A percentile compares a stretch with the other conserved stretches of the same genome.
Evolutionary conservation across 1,140 invertebrate genomes (phyloP).

Genomic region (Solenopsis invicta): DNA sequence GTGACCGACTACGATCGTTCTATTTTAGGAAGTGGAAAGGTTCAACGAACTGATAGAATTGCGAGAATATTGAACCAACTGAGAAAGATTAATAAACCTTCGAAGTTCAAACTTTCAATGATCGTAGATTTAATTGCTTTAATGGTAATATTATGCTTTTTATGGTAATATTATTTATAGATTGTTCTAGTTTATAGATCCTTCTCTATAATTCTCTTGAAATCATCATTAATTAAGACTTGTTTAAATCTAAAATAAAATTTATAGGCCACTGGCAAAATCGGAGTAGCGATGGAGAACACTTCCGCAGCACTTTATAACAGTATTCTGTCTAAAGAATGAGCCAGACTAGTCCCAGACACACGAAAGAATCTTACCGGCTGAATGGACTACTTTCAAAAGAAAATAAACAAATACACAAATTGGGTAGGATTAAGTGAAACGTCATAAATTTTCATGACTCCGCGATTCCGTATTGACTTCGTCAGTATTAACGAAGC

Average conservation of each 20-base stretch:
- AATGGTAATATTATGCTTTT: no score
- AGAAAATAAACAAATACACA: constrained; percentile 90
- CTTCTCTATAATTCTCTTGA: background rate
- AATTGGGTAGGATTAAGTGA: constrained; percentile 89
- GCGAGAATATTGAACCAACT: constrained; percentile 90
- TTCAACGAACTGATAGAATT: constrained; percentile 94
- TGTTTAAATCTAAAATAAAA: background rate
- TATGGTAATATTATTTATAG: background rate
- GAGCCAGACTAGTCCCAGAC: constrained; percentile 93
- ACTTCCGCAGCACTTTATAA: constrained; percentile 94
- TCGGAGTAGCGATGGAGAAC: constrained; percentile 93
- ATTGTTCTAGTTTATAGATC: background rate
- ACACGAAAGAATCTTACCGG: constrained; percentile 94
- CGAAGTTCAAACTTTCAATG: background rate
- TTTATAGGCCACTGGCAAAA: constrained; percentile 93
- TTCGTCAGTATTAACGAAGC: background rate
- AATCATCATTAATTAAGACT: background rate
- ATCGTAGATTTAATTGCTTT: background rate
- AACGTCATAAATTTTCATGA: background rate
- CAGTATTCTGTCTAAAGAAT: constrained; percentile 93
- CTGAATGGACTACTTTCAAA: constrained; percentile 96
- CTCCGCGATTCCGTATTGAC: no score
- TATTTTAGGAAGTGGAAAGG: constrained; percentile 95
- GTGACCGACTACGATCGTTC: constrained; percentile 94
- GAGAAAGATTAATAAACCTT: constrained; percentile 88